Evolutionary conservation across 2,113 vertebrate species (phyloP), one percentile per base, ranked within the genome.

Genomic region (Grantiella picta): DNA sequence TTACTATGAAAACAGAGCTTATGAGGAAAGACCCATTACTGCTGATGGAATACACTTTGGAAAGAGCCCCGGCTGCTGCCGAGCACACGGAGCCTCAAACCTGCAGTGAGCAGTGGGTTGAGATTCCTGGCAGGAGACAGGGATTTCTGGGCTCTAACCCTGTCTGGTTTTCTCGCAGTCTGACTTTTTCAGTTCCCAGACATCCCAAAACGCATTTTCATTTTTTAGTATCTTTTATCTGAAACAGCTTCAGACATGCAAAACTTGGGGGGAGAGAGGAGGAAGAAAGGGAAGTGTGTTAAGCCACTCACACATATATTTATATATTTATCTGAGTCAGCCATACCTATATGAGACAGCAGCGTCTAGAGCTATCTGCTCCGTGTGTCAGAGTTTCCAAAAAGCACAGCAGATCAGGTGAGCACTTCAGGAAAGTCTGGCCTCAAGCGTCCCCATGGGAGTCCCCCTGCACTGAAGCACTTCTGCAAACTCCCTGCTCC

Each of bases 191-290:
- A 35, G 69, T 86, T 93, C 92, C 86, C 94, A 96, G 95, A 89
- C 94, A 95, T 96, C 94, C 93, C 82, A 49, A 49, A 97, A 89
- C 10, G 90, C 86, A n/a, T 93, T 96, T 93, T 95, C 86, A 57
- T 75, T 93, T 96, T 92, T 70, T 40, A 72, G 92, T 92, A 75
- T 71, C 88, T 97, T 96, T 93, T 94, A 96, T 90, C 90, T 95
- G 90, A 96, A 96, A 53, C 68, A 57, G 93, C 86, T 52, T 96
- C 94, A 96, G 93, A 96, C 94, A 95, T 97, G 96, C 94, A 96
- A 97, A 97, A 90, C 57, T 86, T 16, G 5, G 31, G 53, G 47
- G 75, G 45, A 31, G 45, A 36, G 42, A 24, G 36, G 49, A 45
- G 68, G 64, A 80, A 90, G 87, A 83, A 94, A 93, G 71, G 79